Conservation (phyloP, 2,113 vertebrate species). For the Sapayoa aenigma region DNA sequence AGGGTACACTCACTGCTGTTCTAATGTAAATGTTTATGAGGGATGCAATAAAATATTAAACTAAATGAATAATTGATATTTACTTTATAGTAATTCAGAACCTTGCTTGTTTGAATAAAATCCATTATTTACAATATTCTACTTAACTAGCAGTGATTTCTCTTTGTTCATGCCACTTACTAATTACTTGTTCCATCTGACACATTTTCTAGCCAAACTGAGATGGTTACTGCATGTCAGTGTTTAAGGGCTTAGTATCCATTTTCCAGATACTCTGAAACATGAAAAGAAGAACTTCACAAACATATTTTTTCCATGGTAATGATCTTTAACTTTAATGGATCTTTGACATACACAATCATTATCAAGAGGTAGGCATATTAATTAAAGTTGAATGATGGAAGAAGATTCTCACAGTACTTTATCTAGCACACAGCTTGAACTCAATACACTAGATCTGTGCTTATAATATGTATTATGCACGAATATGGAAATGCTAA, state of each 20-base stretch:
- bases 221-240: constrained; percentile 53
- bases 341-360: constrained; percentile 21
- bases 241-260: constrained; percentile 53
- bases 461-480: background rate
- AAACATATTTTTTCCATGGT: constrained; percentile 39
- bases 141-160: constrained; percentile 74
- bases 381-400: constrained; percentile 22
- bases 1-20: constrained; percentile 43
- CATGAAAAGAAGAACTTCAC: background rate
- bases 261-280: constrained; percentile 50
- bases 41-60: constrained; percentile 78
- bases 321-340: constrained; percentile 29
- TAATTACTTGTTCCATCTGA: constrained; percentile 74
- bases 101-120: constrained; percentile 77
- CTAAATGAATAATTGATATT: constrained; percentile 76
- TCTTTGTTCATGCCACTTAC: constrained; percentile 70
- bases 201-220: constrained; percentile 63
- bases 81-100: constrained; percentile 74
- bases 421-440: background rate
- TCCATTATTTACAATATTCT: constrained; percentile 78
- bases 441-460: background rate
- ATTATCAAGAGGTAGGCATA: constrained; percentile 22
- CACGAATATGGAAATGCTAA: background rate
- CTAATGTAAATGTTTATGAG: constrained; percentile 75
- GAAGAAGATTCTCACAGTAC: background rate